Percentiles rank a stretch among this genome's conserved stretches.
Conservation (phyloP, 1,140 invertebrate genomes). For the Platyura marginata region DNA sequence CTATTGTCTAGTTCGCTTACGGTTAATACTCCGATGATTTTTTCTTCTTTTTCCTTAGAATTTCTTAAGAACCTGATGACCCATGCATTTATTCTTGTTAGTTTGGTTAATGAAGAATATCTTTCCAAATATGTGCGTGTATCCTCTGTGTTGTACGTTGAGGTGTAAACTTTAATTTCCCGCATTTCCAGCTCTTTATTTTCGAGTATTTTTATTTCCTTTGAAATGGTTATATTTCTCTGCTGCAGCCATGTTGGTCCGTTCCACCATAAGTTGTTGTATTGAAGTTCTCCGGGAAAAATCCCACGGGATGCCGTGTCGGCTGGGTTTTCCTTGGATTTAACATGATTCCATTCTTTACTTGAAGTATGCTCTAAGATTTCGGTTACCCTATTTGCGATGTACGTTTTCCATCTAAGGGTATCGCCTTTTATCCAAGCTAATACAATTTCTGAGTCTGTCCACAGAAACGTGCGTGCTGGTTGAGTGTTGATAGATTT, state of each 20-base stretch:
- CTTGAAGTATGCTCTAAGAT: conserved; percentile 11
- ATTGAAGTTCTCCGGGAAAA: conserved; percentile 7
- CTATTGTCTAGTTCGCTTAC: no score
- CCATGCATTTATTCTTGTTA: no score
- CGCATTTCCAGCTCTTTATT: background rate
- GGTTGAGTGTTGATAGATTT: background rate
- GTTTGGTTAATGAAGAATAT: no score
- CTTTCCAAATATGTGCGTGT: no score
- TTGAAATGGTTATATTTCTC: no score
- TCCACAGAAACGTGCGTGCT: conserved; percentile 6
- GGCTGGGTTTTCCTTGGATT: conserved; percentile 22
- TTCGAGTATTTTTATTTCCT: background rate
- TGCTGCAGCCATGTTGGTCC: conserved; percentile 7
- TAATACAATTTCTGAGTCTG: conserved; percentile 15
- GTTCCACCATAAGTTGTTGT: conserved; percentile 14
- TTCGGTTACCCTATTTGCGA: conserved; percentile 17
- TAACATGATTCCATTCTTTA: conserved; percentile 24
- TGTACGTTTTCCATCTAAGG: conserved; percentile 1
- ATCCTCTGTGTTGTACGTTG: no score
- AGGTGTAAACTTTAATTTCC: no score
- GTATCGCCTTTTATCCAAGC: conserved; percentile 15
- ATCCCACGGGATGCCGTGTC: conserved; percentile 24
- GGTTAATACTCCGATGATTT: no score
- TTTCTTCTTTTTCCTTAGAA: no score
- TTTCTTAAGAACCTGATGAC: no score